Percentiles rank a stretch among this genome's conserved stretches.
These are phyloP conservation scores for Bombus picipes DNA, from an alignment of 1,140 invertebrate genomes.

Conservation along the genomic window DNA sequence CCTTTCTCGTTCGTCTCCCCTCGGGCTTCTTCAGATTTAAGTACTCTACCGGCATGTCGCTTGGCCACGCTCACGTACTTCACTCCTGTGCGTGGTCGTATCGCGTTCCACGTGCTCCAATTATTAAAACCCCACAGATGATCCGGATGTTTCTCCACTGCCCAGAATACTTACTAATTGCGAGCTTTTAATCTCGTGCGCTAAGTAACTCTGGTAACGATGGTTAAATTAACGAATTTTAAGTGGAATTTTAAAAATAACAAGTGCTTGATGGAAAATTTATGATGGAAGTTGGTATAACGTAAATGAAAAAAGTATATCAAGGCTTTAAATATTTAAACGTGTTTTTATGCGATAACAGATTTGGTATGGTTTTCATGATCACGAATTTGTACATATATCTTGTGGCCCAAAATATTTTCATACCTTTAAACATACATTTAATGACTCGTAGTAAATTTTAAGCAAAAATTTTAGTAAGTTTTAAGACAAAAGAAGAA, in stretches of 20 bases:
- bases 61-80: slow-evolving; percentile 65
- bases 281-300: too few species aligned
- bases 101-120: slow-evolving; percentile 36
- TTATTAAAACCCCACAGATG: slow-evolving; percentile 33
- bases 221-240: background rate
- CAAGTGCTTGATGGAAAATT: background rate
- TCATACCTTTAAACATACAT: too few species aligned
- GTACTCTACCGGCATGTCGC: slow-evolving; percentile 65
- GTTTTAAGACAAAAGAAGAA: too few species aligned
- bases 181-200: background rate
- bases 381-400: too few species aligned
- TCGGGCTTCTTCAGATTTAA: slow-evolving; percentile 69
- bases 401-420: too few species aligned
- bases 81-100: slow-evolving; percentile 19
- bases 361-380: too few species aligned
- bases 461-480: too few species aligned
- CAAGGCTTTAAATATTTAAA: too few species aligned
- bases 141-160: slow-evolving; percentile 13
- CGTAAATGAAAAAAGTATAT: too few species aligned
- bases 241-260: background rate
- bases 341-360: too few species aligned
- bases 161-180: slow-evolving; percentile 12
- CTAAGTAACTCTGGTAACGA: background rate
- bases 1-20: slow-evolving; percentile 59
- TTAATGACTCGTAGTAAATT: too few species aligned